phyloP scores from a whole-genome alignment of 2,113 vertebrate genomes.

The Capricornis sumatraensis region DNA sequence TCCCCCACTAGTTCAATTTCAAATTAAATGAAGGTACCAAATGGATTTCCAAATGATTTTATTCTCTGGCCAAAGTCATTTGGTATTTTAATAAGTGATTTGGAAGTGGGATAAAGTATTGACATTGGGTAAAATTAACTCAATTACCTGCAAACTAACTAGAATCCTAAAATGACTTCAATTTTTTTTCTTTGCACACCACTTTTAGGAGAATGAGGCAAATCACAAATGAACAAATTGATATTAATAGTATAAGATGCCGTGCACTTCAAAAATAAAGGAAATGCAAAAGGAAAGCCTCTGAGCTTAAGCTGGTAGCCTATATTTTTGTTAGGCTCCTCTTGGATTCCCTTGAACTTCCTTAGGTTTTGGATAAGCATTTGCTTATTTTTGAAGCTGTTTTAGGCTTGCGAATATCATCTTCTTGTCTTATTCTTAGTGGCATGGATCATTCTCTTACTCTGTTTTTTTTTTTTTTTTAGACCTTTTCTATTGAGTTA shows the following conservation, averaged over 20 bases:
- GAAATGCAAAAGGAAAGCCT: neutral
- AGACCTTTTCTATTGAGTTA: neutral
- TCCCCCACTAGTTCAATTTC: neutral
- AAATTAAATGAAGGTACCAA: constrained; percentile 51
- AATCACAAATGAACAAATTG: neutral
- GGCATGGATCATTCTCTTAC: neutral
- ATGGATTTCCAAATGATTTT: constrained; percentile 46
- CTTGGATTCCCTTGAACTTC: neutral
- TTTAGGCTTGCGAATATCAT: neutral
- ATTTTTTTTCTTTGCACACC: neutral
- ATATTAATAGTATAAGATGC: neutral
- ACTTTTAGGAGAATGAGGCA: constrained; percentile 10
- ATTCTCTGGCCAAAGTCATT: constrained; percentile 45
- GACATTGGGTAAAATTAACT: constrained; percentile 52
- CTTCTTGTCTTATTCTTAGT: neutral
- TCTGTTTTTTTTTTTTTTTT: neutral
- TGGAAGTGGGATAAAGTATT: constrained; percentile 46
- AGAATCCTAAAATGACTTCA: constrained; percentile 35
- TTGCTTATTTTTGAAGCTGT: neutral
- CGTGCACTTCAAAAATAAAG: neutral
- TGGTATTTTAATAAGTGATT: constrained; percentile 57
- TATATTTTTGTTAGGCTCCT: neutral
- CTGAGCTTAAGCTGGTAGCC: neutral
- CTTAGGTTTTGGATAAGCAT: neutral
- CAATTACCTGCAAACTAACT: constrained; percentile 52